Base-by-base conservation (phyloP, 2,113 vertebrate species). In the Pomatostomus ruficeps region DNA sequence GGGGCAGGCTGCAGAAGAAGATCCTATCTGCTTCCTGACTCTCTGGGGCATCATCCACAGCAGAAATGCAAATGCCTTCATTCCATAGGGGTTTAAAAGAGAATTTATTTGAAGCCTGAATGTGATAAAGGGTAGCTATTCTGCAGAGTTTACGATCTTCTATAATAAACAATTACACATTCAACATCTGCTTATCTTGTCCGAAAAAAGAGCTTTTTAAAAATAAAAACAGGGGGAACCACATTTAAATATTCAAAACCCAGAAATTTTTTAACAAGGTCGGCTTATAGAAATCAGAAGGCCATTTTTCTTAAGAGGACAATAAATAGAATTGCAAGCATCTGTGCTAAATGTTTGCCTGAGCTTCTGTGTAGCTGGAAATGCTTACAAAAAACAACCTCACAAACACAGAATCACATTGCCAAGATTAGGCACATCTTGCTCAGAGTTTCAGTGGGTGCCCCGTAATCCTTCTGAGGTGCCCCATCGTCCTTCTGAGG, bases 401-500 rank as follows among this genome's bases (percentile, higher is more conserved):
- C 54, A 61, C 51, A n/a, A 77, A 26, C 0, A 2, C 19, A 25
- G 62, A 59, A 59, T 36, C 25, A n/a, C 2, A 1, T 23, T 48
- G 45, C 22, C 72, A 57, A 66, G 21, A 70, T 22, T 2, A 85
- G 61, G 38, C 28, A 75, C 17, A 43, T 14, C 43, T 77, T 63
- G 23, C 22, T 74, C 38, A 25, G 11, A 25, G 36, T 38, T 88
- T 57, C 74, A 65, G 20, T 33, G 48, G 15, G 15, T 79, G 66
- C 31, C 36, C 42, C 16, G 28, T 3, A 33, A 43, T 33, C 26
- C 23, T 49, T 61, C 35, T 20, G 6, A 19, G 48, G 23, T 79
- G 66, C 31, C 36, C 42, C 16, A 31, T 3, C 29, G 48, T 33
- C 26, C 23, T 49, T 61, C 35, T 20, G 6, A 19, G 48, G 23